Evolutionary conservation across 2,113 vertebrate genomes (phyloP), one percentile per base, ranked within the genome.

Genomic region (Triplophysa rosa): DNA sequence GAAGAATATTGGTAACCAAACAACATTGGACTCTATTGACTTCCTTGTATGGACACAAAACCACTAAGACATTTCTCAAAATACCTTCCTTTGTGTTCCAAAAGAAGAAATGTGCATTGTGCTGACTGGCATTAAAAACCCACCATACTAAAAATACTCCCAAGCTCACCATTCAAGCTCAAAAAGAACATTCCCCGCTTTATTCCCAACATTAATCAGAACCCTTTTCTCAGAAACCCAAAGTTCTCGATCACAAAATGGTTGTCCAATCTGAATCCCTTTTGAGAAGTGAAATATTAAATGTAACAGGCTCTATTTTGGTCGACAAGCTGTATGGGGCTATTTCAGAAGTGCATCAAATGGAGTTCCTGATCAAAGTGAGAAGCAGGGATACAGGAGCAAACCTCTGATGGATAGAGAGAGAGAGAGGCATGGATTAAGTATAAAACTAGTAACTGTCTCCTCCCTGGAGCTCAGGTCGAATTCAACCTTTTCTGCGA

Each of bases 281-380:
- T 79, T 29, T 19, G 26, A 85, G 82, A 88, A 80, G 52, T 21
- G 67, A 87, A 66, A 70, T 80, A 88, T 84, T 86, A 52, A 89
- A 87, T 82, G 82, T 75, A 87, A 89, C 88, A 83, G 82, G 87
- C 88, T 87, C 86, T 83, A 86, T 85, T 84, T 79, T 81, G 81
- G 85, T 89, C 86, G 88, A 93, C 87, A 84, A 88, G 87, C 86
- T 86, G 81, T 67, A 78, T 73, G 84, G 87, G 87, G 86, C 87
- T 83, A 89, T 91, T 89, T 87, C 87, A 87, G 86, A 83, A 83
- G 86, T 78, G 84, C 88, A 90, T 92, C 90, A 93, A 92, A 92
- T 90, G 84, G 91, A 92, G 90, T 92, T 69, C 40, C 84, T 89
- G 90, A 91, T 92, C 88, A 92, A 90, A 90, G 83, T 82, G 84